These are phyloP conservation scores for Tachysurus vachellii DNA, from an alignment of 2,113 vertebrate species.

Conservation along the genomic window DNA sequence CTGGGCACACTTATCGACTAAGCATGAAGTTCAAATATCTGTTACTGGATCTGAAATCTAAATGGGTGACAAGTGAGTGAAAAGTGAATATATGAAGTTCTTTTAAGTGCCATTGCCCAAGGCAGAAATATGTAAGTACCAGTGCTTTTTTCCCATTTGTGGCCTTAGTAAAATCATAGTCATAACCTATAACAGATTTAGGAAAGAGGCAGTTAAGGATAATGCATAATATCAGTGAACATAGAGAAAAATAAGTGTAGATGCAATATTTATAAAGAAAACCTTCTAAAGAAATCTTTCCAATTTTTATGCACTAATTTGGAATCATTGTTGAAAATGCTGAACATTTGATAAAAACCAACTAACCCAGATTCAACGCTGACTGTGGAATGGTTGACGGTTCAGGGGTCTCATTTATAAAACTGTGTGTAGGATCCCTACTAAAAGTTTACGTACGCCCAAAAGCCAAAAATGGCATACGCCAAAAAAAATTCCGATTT, in stretches of 20 bases:
- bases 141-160: not conserved
- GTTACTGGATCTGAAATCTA: not conserved
- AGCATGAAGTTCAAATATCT: conserved; percentile 6
- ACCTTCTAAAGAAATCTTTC: too few species aligned
- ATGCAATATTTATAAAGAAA: too few species aligned
- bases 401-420: too few species aligned
- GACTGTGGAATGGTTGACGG: not conserved
- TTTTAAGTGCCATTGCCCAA: not conserved
- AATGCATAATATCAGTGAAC: not conserved
- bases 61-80: not conserved
- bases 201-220: not conserved
- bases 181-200: not conserved
- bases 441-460: too few species aligned
- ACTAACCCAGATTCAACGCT: not conserved
- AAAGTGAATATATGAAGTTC: not conserved
- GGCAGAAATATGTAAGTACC: not conserved
- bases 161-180: not conserved
- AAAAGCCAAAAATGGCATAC: too few species aligned
- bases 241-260: not conserved
- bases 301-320: not conserved
- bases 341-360: not conserved
- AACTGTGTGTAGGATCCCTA: too few species aligned
- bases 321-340: not conserved
- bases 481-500: too few species aligned
- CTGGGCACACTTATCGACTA: not conserved